These are phyloP conservation scores for Pemphredon lugubris DNA, from an alignment of 2,888 invertebrate species.

Conservation along the genomic window DNA sequence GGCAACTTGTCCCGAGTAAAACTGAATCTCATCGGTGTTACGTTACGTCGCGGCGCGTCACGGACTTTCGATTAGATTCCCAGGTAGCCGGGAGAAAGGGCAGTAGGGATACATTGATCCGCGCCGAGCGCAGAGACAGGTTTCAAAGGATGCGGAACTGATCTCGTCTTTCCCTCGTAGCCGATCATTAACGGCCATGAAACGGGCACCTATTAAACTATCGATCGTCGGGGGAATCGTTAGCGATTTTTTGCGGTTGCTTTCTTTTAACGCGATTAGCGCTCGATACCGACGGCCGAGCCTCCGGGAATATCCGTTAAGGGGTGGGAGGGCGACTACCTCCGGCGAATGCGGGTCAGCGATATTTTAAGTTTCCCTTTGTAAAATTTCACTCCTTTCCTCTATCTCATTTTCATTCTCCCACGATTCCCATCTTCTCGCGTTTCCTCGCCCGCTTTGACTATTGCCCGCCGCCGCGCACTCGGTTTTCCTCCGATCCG, in stretches of 20 bases:
- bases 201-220: slow-evolving; percentile 36
- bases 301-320: slow-evolving; percentile 5
- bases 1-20: slow-evolving; percentile 52
- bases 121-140: slow-evolving; percentile 15
- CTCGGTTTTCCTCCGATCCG: slow-evolving; percentile 26
- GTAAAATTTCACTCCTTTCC: slow-evolving; percentile 31
- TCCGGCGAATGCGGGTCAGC: slow-evolving; percentile 15
- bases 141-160: slow-evolving; percentile 35
- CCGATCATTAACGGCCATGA: slow-evolving; percentile 47
- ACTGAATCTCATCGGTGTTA: slow-evolving; percentile 41
- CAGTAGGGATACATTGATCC: not conserved
- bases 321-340: too few species aligned
- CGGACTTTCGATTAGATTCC: slow-evolving; percentile 48
- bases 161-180: slow-evolving; percentile 23
- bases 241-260: slow-evolving; percentile 7
- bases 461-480: too few species aligned
- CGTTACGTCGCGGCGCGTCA: slow-evolving; percentile 26
- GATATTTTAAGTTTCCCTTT: slow-evolving; percentile 39
- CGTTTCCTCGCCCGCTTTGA: slow-evolving; percentile 6
- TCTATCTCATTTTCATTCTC: slow-evolving; percentile 3
- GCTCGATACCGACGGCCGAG: too few species aligned
- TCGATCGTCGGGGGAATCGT: slow-evolving; percentile 34
- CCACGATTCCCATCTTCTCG: slow-evolving; percentile 4
- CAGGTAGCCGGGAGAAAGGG: not conserved
- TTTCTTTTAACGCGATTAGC: slow-evolving; percentile 37